These are phyloP conservation scores for Beroe forskalii DNA, from an alignment of 37 sponge, comb jelly and placozoan species.

Conservation along the genomic window DNA sequence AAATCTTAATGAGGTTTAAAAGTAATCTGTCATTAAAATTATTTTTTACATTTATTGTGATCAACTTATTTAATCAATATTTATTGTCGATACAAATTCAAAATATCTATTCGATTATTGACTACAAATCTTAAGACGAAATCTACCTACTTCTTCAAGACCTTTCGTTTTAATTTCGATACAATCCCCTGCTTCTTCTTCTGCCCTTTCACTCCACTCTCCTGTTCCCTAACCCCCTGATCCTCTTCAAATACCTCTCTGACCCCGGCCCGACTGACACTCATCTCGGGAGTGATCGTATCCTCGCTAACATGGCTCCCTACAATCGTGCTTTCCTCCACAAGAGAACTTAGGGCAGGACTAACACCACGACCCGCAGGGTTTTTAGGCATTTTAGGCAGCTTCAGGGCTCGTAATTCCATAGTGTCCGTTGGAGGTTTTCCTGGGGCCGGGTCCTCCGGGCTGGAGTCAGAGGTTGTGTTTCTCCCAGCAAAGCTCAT, in stretches of 20 bases:
- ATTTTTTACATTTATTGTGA: too few species aligned
- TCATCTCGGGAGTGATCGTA: background rate
- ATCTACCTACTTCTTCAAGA: background rate
- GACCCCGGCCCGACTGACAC: background rate
- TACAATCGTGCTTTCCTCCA: background rate
- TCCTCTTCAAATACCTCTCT: background rate
- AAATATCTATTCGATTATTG: too few species aligned
- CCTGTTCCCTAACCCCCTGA: background rate
- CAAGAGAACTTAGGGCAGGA: background rate
- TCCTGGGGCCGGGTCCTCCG: too few species aligned
- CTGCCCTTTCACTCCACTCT: background rate
- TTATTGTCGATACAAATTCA: too few species aligned
- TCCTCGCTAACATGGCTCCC: background rate
- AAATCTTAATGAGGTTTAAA: too few species aligned
- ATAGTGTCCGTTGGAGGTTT: too few species aligned
- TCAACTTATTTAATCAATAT: too few species aligned
- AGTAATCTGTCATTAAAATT: too few species aligned
- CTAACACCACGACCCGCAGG: background rate
- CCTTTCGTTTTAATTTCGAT: background rate
- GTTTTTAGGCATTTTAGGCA: too few species aligned
- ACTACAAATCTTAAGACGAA: too few species aligned
- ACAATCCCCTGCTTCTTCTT: constrained; percentile 20
- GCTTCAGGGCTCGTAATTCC: too few species aligned
- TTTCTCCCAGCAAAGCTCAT: background rate
- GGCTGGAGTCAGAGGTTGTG: background rate